phyloP scores from a whole-genome alignment of 2,113 vertebrate genomes.

The Morone saxatilis region DNA sequence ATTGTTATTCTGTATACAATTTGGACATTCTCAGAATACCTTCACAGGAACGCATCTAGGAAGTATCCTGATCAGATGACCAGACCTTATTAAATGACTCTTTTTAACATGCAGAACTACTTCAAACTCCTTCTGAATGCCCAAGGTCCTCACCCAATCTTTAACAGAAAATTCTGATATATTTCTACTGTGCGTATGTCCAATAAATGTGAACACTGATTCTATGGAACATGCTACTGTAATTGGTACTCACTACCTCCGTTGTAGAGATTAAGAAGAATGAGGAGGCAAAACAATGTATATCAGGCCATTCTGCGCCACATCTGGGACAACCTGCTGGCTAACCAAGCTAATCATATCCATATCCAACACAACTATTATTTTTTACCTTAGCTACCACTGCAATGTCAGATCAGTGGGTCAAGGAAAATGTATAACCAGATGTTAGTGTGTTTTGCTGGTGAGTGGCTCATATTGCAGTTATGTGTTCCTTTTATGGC shows the following conservation, averaged over 20 bases:
- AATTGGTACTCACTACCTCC: not conserved
- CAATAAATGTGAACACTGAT: not conserved
- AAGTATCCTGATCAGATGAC: not conserved
- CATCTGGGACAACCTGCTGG: not conserved
- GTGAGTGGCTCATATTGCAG: not conserved
- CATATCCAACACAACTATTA: not conserved
- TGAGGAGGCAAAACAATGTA: not conserved
- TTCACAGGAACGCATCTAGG: not conserved
- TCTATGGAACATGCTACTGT: not conserved
- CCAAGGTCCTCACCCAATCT: not conserved
- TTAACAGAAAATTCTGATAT: not conserved
- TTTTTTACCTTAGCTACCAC: not conserved
- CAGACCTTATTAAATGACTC: not conserved
- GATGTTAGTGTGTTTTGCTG: not conserved
- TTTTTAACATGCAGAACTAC: not conserved
- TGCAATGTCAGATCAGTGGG: not conserved
- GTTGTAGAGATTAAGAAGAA: not conserved
- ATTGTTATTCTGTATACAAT: not conserved
- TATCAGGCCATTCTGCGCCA: not conserved
- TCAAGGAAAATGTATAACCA: not conserved
- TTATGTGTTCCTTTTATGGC: not conserved
- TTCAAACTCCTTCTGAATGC: too few species aligned
- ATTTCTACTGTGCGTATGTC: not conserved
- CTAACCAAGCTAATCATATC: not conserved
- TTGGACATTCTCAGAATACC: not conserved